phyloP scores from a whole-genome alignment of 2,113 vertebrate species.

The Vulpes vulpes region DNA sequence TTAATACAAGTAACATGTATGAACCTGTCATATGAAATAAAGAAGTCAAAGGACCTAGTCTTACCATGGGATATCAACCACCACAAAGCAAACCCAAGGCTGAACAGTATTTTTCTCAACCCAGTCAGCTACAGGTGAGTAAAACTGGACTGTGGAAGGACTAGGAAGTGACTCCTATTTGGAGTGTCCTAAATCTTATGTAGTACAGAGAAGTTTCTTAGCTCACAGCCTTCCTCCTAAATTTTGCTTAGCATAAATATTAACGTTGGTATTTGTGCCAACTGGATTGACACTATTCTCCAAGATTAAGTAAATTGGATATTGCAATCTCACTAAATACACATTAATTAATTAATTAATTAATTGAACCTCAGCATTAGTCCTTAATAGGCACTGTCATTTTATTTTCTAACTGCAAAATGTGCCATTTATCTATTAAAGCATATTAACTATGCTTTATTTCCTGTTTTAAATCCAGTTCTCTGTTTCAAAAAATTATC shows the following conservation, averaged over 20 bases:
- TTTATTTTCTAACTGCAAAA: constrained; percentile 52
- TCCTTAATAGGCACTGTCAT: background rate
- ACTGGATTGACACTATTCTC: constrained; percentile 37
- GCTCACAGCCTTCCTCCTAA: background rate
- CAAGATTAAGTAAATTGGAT: constrained; percentile 41
- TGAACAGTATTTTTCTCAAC: background rate
- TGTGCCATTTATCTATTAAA: background rate
- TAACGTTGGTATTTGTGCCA: constrained; percentile 28
- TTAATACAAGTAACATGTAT: background rate
- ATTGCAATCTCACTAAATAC: background rate
- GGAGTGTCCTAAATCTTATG: background rate
- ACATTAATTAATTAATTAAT: constrained; percentile 5
- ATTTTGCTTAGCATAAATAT: constrained; percentile 20
- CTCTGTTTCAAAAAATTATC: constrained; percentile 40
- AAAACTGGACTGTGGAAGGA: background rate
- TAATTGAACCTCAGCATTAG: background rate
- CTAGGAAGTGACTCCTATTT: background rate
- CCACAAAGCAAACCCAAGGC: background rate
- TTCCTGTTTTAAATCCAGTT: constrained; percentile 49
- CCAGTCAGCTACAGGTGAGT: background rate
- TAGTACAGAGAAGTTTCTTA: background rate
- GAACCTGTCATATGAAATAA: background rate
- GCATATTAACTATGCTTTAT: background rate
- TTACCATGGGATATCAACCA: background rate
- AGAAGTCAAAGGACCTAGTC: background rate